These are phyloP conservation scores for Danio jaintianensis DNA, from an alignment of 2,797 vertebrate genomes.

Conservation along the genomic window DNA sequence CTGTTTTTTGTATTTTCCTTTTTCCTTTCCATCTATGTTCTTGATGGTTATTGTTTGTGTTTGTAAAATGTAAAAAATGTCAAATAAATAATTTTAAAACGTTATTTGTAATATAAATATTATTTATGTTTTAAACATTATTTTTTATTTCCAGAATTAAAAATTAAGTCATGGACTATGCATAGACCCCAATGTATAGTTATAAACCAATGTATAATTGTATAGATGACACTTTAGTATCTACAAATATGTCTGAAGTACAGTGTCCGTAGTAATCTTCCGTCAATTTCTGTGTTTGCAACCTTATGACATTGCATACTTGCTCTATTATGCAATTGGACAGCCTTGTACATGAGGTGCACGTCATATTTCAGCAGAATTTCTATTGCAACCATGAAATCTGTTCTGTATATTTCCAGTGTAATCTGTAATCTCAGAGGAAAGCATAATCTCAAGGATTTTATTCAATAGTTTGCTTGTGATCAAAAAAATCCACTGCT, in stretches of 20 bases:
- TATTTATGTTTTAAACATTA: no score
- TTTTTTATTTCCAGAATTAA: no score
- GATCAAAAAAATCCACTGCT: slow-evolving; percentile 45
- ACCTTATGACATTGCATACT: neutral
- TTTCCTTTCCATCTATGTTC: no score
- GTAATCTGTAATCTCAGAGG: slow-evolving; percentile 73
- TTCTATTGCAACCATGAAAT: slow-evolving; percentile 61
- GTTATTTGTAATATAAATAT: no score
- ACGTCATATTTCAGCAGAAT: slow-evolving; percentile 42
- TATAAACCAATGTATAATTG: no score
- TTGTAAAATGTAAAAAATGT: no score
- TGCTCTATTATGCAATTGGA: neutral
- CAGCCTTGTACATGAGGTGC: neutral
- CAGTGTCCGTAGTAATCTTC: no score
- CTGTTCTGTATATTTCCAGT: slow-evolving; percentile 64
- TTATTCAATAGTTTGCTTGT: slow-evolving; percentile 66
- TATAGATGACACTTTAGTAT: neutral
- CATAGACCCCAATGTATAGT: neutral
- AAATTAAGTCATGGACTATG: neutral
- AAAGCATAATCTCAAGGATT: slow-evolving; percentile 74
- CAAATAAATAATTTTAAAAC: no score
- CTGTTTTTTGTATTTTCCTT: no score
- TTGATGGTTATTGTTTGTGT: no score
- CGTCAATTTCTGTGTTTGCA: neutral
- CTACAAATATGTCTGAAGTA: neutral